A percentile compares a stretch with the other conserved stretches of the same genome.
Evolutionary conservation across 2,113 vertebrate genomes (phyloP).

Genomic region (Xenopus tropicalis): DNA sequence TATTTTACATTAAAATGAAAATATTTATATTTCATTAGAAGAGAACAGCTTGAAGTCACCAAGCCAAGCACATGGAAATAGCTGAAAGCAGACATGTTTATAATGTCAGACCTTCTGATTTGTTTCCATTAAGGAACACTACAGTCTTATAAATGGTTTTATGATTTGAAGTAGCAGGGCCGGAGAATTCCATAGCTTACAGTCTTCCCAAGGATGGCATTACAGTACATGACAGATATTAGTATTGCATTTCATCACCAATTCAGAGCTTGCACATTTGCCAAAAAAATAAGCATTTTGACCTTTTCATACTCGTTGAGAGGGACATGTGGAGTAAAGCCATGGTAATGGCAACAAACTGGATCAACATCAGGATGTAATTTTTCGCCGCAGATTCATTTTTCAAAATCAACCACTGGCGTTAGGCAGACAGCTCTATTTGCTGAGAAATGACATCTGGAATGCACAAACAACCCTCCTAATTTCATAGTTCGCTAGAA

Average conservation of each 20-base stretch:
- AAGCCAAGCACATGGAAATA: conserved; percentile 24
- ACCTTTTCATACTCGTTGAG: conserved; percentile 54
- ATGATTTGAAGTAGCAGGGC: conserved; percentile 20
- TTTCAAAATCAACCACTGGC: conserved; percentile 15
- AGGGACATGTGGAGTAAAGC: conserved; percentile 21
- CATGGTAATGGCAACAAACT: conserved; percentile 8
- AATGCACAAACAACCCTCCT: conserved; percentile 15
- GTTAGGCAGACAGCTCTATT: conserved; percentile 6
- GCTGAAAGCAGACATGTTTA: conserved; percentile 22
- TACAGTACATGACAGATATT: conserved; percentile 22
- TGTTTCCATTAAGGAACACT: conserved; percentile 15
- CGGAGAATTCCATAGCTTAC: conserved; percentile 7
- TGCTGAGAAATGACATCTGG: conserved; percentile 30
- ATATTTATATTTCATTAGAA: conserved; percentile 26
- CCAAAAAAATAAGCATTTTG: conserved; percentile 57
- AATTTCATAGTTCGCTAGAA: conserved; percentile 17
- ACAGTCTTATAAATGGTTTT: conserved; percentile 18
- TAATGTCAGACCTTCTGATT: conserved; percentile 7
- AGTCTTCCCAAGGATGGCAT: conserved; percentile 16
- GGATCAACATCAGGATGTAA: conserved; percentile 37
- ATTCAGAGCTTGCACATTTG: conserved; percentile 43
- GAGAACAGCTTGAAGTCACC: neutral
- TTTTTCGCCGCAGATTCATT: conserved; percentile 23
- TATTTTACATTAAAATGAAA: neutral
- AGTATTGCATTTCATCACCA: conserved; percentile 46